Conservation (phyloP, 2,797 vertebrate species). For the Taeniopygia guttata region DNA sequence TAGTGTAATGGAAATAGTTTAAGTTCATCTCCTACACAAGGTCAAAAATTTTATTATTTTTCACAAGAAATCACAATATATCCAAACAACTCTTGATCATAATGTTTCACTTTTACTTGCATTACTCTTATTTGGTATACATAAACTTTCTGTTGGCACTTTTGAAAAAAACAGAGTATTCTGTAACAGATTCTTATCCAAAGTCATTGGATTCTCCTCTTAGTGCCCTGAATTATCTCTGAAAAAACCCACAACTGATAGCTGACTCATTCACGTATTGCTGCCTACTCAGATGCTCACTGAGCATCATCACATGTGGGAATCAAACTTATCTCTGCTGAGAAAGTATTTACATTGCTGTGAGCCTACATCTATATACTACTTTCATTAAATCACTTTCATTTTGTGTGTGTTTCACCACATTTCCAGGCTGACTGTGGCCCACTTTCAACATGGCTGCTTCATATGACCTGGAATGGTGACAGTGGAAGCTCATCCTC, state of each 20-base stretch:
- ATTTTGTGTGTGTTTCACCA: not conserved
- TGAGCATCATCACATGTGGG: fast-evolving
- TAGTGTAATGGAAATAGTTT: not conserved
- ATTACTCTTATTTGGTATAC: not conserved
- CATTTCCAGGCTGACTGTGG: not conserved
- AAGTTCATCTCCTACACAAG: not conserved
- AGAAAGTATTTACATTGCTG: not conserved
- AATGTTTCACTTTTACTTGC: not conserved
- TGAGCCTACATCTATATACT: not conserved
- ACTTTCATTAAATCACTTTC: not conserved
- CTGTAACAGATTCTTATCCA: not conserved
- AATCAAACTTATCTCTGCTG: not conserved
- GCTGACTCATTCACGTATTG: not conserved
- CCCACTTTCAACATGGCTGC: not conserved
- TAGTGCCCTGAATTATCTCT: not conserved
- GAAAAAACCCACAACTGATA: not conserved
- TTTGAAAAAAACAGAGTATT: not conserved
- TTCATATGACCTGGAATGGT: not conserved
- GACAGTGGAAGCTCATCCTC: not conserved
- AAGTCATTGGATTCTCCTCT: not conserved
- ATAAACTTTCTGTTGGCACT: not conserved
- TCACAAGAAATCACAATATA: not conserved
- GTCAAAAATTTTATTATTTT: not conserved
- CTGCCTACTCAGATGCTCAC: not conserved
- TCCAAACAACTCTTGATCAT: not conserved